Evolutionary conservation across 2,888 invertebrate species (phyloP).

Genomic region (Mesorhabditis sp.): DNA sequence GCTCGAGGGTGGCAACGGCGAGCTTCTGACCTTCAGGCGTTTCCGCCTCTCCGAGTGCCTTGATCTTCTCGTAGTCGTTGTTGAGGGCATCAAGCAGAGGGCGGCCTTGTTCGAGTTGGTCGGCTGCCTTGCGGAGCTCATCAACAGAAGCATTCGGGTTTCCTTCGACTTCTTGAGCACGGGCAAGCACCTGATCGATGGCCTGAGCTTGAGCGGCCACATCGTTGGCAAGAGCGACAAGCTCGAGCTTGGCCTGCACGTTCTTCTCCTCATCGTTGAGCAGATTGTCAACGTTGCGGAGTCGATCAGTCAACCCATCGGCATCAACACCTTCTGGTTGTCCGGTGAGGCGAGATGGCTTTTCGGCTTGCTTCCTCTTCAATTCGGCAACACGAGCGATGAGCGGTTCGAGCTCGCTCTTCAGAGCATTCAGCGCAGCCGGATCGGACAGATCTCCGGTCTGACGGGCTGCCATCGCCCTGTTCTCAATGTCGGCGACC

Average conservation of each 20-base stretch:
- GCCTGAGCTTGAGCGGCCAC: background rate
- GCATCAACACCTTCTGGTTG: background rate
- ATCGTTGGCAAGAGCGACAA: constrained; percentile 5
- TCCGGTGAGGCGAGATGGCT: constrained; percentile 3
- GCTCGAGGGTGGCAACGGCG: constrained; percentile 3
- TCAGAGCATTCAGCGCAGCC: constrained; percentile 1
- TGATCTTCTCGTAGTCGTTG: constrained; percentile 6
- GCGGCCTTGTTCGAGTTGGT: background rate
- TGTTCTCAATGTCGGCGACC: constrained; percentile 4
- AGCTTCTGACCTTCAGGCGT: background rate
- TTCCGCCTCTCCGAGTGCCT: background rate
- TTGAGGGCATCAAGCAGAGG: background rate
- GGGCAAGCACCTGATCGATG: background rate
- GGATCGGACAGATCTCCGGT: constrained; percentile 1
- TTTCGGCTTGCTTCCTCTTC: background rate
- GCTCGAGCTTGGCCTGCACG: constrained; percentile 3
- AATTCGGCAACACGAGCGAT: background rate
- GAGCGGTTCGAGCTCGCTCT: background rate
- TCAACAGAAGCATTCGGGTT: background rate
- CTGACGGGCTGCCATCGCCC: background rate
- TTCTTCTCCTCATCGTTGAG: background rate
- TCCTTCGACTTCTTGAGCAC: background rate
- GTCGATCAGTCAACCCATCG: background rate
- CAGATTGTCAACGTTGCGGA: constrained; percentile 7
- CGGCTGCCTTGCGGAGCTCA: constrained; percentile 3